phyloP scores from a whole-genome alignment of 2,113 vertebrate genomes.

The Propithecus coquereli region DNA sequence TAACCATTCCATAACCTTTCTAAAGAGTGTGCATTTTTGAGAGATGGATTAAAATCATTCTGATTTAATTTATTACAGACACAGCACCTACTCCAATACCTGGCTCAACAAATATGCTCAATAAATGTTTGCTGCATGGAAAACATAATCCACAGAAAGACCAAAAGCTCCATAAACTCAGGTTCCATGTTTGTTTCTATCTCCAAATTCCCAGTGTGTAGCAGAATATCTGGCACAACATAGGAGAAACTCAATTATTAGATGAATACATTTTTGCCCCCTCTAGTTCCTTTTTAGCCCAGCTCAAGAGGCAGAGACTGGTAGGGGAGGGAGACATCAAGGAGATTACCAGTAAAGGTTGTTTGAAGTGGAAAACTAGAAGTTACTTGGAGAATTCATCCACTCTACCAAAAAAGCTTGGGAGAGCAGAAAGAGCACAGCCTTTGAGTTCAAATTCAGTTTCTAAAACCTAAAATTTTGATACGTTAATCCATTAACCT shows the following conservation, averaged over 20 bases:
- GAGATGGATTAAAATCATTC: slow-evolving; percentile 1
- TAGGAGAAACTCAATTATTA: background rate
- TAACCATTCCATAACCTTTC: background rate
- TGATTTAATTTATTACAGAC: background rate
- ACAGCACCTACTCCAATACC: background rate
- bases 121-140: background rate
- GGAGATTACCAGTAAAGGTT: background rate
- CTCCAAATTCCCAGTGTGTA: background rate
- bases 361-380: background rate
- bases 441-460: background rate
- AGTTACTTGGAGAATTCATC: background rate
- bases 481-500: background rate
- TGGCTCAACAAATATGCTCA: slow-evolving; percentile 11
- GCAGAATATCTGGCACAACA: background rate
- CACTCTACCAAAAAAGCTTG: background rate
- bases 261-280: background rate
- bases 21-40: slow-evolving; percentile 22
- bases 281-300: background rate
- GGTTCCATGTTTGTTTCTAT: background rate
- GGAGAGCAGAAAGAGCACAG: background rate
- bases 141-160: background rate
- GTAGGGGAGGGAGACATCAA: background rate
- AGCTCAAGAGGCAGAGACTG: background rate
- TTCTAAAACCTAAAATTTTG: background rate
- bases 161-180: background rate